phyloP scores from a whole-genome alignment of 2,113 vertebrate species.

The Callaeas wilsoni region DNA sequence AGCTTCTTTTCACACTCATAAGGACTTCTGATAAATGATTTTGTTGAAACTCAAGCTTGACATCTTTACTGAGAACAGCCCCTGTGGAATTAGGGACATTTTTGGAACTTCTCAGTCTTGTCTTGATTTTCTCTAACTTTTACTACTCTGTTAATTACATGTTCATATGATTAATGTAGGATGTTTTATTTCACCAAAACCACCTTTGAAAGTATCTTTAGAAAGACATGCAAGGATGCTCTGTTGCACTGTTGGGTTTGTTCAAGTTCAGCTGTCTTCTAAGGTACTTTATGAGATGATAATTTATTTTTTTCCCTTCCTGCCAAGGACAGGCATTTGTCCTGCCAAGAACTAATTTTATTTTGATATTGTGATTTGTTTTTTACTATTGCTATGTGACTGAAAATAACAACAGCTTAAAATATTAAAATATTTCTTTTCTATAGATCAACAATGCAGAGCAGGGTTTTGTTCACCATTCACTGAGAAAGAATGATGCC shows the following conservation, averaged over 20 bases:
- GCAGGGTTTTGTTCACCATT: neutral
- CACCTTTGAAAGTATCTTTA: conserved; percentile 34
- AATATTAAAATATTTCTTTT: neutral
- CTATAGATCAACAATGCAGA: neutral
- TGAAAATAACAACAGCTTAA: conserved; percentile 14
- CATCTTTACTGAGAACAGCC: neutral
- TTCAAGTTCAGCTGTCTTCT: conserved; percentile 32
- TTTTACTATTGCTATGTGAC: conserved; percentile 10
- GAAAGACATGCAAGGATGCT: conserved; percentile 20
- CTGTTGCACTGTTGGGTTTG: neutral
- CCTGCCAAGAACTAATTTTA: neutral
- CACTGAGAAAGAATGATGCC: conserved; percentile 37
- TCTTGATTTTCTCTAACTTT: conserved; percentile 10
- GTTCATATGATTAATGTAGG: neutral
- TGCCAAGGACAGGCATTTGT: neutral
- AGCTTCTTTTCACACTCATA: neutral
- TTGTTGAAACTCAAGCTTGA: neutral
- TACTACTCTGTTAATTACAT: conserved; percentile 12
- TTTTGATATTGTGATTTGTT: conserved; percentile 43
- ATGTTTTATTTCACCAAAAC: neutral
- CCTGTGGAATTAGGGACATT: conserved; percentile 18
- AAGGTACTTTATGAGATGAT: conserved; percentile 21
- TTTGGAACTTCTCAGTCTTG: neutral
- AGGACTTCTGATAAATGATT: neutral
- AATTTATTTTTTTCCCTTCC: conserved; percentile 22